These are phyloP conservation scores for Vollenhovia emeryi DNA, from an alignment of 1,140 invertebrate genomes.

Conservation along the genomic window DNA sequence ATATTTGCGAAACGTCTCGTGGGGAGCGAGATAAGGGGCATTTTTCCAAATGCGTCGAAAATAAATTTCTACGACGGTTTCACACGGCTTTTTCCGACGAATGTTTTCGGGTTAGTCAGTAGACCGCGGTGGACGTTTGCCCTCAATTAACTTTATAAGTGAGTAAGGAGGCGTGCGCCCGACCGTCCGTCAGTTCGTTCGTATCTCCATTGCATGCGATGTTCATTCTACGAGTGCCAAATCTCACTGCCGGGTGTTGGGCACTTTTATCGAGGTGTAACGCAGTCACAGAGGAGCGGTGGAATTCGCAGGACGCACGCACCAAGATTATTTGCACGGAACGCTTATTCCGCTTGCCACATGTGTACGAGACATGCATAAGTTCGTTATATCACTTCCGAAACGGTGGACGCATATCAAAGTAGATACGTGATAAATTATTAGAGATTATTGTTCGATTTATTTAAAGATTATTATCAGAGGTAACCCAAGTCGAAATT, in stretches of 20 bases:
- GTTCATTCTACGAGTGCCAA: conserved; percentile 71
- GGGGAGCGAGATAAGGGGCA: neutral
- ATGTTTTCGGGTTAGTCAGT: conserved; percentile 84
- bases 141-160: conserved; percentile 86
- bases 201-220: conserved; percentile 65
- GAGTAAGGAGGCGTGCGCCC: conserved; percentile 85
- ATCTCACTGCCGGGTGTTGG: conserved; percentile 64
- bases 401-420: neutral
- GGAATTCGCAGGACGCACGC: neutral
- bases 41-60: neutral
- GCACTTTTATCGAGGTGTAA: conserved; percentile 42
- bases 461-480: neutral
- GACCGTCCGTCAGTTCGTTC: conserved; percentile 77
- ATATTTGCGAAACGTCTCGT: neutral
- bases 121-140: conserved; percentile 83
- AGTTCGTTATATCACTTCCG: neutral
- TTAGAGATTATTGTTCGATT: neutral
- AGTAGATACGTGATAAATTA: neutral
- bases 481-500: too few species aligned
- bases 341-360: neutral
- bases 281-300: neutral
- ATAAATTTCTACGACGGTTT: neutral
- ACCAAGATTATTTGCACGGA: neutral
- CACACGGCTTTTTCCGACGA: conserved; percentile 15
- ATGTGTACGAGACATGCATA: too few species aligned